A percentile compares a stretch with the other conserved stretches of the same genome.
phyloP scores from a whole-genome alignment of 2,888 invertebrate species.

The Sphaerophoria rueppellii region DNA sequence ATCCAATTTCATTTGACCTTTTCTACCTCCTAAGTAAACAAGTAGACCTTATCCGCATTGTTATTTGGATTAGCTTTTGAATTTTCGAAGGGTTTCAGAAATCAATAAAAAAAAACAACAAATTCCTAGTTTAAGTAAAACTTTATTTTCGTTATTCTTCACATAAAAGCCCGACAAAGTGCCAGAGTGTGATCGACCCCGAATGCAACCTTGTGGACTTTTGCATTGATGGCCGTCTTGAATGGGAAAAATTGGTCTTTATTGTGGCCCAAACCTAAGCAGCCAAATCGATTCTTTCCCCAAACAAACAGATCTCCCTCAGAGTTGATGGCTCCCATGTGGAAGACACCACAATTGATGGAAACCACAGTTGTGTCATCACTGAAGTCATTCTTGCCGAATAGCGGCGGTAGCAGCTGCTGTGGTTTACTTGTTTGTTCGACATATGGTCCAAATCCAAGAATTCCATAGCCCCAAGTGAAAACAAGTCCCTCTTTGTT shows the following conservation, averaged over 20 bases:
- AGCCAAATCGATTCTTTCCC: constrained; percentile 93
- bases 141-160: constrained; percentile 57
- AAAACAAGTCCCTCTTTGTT: constrained; percentile 93
- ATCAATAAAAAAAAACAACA: constrained; percentile 22
- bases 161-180: constrained; percentile 88
- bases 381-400: constrained; percentile 93
- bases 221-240: constrained; percentile 90
- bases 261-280: constrained; percentile 90
- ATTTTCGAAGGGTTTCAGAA: constrained; percentile 2
- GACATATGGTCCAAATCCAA: constrained; percentile 93
- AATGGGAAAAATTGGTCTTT: constrained; percentile 95
- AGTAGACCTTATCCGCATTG: neutral
- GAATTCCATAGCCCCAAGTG: constrained; percentile 96
- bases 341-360: constrained; percentile 88
- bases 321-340: constrained; percentile 92
- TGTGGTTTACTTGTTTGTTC: constrained; percentile 87
- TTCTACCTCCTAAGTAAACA: neutral
- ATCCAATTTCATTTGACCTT: neutral
- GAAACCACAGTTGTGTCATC: constrained; percentile 86
- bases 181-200: constrained; percentile 94
- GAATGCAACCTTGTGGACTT: constrained; percentile 88
- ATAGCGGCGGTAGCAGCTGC: constrained; percentile 89
- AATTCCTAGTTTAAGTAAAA: too few relatives aligned
- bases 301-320: constrained; percentile 94
- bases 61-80: neutral